Conservation (phyloP, 2,113 vertebrate species). For the Callopanchax toddi region DNA sequence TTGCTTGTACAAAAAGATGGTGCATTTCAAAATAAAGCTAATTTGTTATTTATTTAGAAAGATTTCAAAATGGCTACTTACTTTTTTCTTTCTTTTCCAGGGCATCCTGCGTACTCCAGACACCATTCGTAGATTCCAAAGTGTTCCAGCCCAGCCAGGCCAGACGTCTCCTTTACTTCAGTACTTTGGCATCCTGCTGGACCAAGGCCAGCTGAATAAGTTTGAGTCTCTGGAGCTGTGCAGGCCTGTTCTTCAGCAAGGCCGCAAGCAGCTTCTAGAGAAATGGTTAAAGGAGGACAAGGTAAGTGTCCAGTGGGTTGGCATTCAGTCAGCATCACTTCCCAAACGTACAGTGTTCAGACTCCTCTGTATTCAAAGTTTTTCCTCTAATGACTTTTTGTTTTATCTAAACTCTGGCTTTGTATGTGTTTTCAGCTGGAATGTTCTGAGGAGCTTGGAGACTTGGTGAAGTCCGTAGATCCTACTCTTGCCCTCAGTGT, state of each 20-base stretch:
- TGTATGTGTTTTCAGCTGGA: constrained; percentile 84
- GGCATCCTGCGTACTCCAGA: constrained; percentile 97
- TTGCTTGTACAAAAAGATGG: not conserved
- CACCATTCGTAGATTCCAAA: constrained; percentile 97
- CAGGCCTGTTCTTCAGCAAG: constrained; percentile 96
- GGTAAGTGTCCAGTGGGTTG: constrained; percentile 67
- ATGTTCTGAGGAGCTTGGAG: constrained; percentile 97
- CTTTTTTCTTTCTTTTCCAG: constrained; percentile 52
- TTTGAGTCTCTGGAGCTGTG: constrained; percentile 97
- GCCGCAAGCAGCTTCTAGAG: constrained; percentile 95
- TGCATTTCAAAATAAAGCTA: too few relatives aligned
- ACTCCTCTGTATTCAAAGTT: too few relatives aligned
- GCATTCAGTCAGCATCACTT: not conserved
- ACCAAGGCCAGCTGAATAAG: constrained; percentile 98
- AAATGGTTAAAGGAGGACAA: constrained; percentile 99
- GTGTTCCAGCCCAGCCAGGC: constrained; percentile 94
- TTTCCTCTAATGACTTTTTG: not conserved
- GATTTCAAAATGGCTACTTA: too few relatives aligned
- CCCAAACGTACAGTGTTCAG: not conserved
- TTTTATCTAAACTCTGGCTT: not conserved
- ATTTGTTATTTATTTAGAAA: too few relatives aligned
- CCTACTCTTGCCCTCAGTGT: constrained; percentile 97
- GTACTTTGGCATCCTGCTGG: constrained; percentile 96
- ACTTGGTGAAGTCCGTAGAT: constrained; percentile 97
- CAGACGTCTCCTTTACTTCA: constrained; percentile 97